Percentiles rank a stretch among this genome's conserved stretches.
These are phyloP conservation scores for Coreoperca whiteheadi DNA, from an alignment of 2,113 vertebrate species.

Conservation along the genomic window DNA sequence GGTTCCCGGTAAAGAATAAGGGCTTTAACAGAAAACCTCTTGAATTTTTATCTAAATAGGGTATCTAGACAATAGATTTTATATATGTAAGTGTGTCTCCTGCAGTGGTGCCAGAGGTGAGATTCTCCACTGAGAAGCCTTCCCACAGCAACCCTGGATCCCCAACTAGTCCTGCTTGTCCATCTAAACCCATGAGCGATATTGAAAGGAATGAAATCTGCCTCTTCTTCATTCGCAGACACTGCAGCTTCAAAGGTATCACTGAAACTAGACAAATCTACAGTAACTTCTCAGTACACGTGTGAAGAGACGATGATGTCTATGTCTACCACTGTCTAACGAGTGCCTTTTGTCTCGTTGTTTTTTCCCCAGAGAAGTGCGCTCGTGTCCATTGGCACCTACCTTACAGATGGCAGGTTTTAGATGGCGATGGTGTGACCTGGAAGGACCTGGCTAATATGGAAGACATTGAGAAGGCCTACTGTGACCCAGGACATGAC, in stretches of 20 bases:
- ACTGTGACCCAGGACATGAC: slow-evolving; percentile 85
- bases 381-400: slow-evolving; percentile 87
- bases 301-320: background rate
- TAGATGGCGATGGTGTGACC: slow-evolving; percentile 44
- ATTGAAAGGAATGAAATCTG: slow-evolving; percentile 89
- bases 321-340: background rate
- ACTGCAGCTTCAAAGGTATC: slow-evolving; percentile 91
- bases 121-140: background rate
- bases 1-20: slow-evolving; percentile 26
- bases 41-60: background rate
- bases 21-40: background rate
- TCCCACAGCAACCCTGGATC: background rate
- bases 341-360: background rate
- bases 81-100: background rate
- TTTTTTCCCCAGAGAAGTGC: slow-evolving; percentile 85
- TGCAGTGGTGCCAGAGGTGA: slow-evolving; percentile 37
- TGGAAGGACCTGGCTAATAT: slow-evolving; percentile 86
- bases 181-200: slow-evolving; percentile 53
- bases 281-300: background rate
- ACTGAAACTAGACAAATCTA: background rate
- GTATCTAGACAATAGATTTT: background rate
- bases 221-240: slow-evolving; percentile 86
- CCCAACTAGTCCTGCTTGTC: background rate
- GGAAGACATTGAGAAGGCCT: slow-evolving; percentile 89
- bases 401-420: slow-evolving; percentile 93